Conservation (phyloP, 2,888 invertebrate genomes). For the Limnephilus auricula region DNA sequence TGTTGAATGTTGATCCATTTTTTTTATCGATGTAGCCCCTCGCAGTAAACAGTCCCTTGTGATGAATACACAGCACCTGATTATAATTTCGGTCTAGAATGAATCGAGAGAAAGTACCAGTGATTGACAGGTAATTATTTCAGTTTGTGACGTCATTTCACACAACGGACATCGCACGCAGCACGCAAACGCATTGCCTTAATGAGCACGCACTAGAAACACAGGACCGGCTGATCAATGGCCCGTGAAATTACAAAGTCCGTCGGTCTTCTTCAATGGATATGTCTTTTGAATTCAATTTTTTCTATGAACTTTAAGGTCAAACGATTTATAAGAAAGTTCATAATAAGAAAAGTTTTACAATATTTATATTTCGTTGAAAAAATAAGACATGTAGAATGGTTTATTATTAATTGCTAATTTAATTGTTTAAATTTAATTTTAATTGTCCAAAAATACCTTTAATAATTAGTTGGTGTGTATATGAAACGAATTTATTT, state of each 20-base stretch:
- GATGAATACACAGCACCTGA: not conserved
- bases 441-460: no score
- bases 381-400: not conserved
- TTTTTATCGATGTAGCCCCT: not conserved
- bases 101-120: conserved; percentile 18
- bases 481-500: no score
- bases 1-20: not conserved
- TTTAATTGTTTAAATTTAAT: no score
- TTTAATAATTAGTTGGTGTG: no score
- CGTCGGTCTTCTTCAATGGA: not conserved
- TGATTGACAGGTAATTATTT: conserved; percentile 43
- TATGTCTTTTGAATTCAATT: not conserved
- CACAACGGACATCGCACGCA: not conserved
- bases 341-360: not conserved
- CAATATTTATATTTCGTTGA: not conserved
- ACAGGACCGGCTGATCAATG: not conserved
- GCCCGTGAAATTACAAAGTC: not conserved
- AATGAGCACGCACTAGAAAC: not conserved
- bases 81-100: not conserved
- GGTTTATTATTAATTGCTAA: no score
- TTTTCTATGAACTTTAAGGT: not conserved
- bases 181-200: conserved; percentile 23
- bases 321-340: not conserved
- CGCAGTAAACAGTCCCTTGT: not conserved
- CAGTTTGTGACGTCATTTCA: conserved; percentile 20